A percentile compares a stretch with the other conserved stretches of the same genome.
Conservation (phyloP, 2,113 vertebrate species). For the Phalacrocorax brasilianus region DNA sequence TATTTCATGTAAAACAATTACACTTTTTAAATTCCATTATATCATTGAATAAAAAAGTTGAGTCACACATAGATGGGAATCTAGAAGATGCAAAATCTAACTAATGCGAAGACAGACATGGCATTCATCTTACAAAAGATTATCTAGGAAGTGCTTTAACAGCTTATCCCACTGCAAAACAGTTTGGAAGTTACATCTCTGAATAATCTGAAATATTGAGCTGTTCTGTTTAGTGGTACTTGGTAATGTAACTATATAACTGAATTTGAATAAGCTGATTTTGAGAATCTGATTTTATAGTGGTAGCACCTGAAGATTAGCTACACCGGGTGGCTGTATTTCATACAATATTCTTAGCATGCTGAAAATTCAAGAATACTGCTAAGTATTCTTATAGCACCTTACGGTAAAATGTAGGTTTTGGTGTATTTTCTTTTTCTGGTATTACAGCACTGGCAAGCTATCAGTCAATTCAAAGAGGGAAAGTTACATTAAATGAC, state of each 20-base stretch:
- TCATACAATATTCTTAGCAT: background rate
- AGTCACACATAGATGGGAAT: background rate
- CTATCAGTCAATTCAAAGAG: background rate
- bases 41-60: background rate
- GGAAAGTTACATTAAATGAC: background rate
- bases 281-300: background rate
- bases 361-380: background rate
- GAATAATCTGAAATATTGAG: background rate
- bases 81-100: background rate
- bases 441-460: background rate
- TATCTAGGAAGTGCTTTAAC: background rate
- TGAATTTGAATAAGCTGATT: background rate
- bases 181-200: background rate
- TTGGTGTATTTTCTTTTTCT: background rate
- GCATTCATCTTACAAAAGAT: background rate
- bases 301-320: background rate
- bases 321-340: background rate
- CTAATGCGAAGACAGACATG: background rate
- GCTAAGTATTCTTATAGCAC: background rate
- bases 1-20: background rate
- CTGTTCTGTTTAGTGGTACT: background rate
- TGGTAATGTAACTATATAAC: background rate
- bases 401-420: background rate
- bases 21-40: background rate
- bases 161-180: background rate